Evolutionary conservation across 2,113 vertebrate genomes (phyloP), one percentile per base, ranked within the genome.

Genomic region (Alligator sinensis): DNA sequence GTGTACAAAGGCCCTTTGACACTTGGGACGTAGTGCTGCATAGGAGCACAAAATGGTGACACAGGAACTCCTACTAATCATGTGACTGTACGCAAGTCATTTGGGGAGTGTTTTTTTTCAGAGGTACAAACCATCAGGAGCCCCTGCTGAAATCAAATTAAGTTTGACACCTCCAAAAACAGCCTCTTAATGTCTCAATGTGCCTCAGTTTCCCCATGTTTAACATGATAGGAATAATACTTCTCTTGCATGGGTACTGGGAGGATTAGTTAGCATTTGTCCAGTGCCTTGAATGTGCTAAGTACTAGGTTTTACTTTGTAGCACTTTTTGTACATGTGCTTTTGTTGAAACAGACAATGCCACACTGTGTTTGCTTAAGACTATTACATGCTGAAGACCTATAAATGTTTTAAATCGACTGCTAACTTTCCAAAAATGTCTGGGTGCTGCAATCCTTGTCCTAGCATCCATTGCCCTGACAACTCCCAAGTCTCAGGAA

Each of bases 391-490:
- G 86, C 72, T 77, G 88, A 91, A 95, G 90, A 74, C 34, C 38
- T 84, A 92, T 86, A 90, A 93, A 96, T 96, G 95, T 95, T 96
- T 96, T 21, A 96, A 94, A 88, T 84, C 47, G 91, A 77, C 34
- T 78, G 77, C 86, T 89, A 94, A 61, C 92, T 95, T 96, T 92
- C 88, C 93, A 93, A 95, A 95, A 82, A 94, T 86, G 93, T 4
- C 25, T 1, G 0, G 27, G 22, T 94, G 25, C 62, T 88, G 58
- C 18, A 87, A 83, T 70, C 77, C 55, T 6, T 80, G 91, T 86
- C 47, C 47, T 55, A 68, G 11, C 83, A 87, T 62, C 63, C 55
- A 60, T 62, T 94, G 59, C 60, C 60, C 58, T 92, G 82, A 81
- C 58, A 92, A 10, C 64, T 86, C 54, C 68, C 18, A 81, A 13